These are phyloP conservation scores for Masticophis lateralis DNA, from an alignment of 2,797 vertebrate species.

Conservation along the genomic window DNA sequence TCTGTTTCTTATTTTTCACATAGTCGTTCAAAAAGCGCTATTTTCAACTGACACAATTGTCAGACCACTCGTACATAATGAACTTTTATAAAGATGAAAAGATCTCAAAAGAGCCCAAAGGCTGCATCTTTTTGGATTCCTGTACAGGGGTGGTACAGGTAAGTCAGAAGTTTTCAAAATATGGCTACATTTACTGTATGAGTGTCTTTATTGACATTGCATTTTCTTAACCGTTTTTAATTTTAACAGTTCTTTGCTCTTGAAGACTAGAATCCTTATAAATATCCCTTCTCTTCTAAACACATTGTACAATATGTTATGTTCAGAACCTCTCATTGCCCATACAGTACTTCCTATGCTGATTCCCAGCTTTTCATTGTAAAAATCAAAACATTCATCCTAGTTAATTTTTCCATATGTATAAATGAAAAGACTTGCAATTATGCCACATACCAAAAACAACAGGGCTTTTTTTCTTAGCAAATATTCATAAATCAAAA, in stretches of 20 bases:
- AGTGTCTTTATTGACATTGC: not conserved
- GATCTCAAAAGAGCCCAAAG: conserved; percentile 98
- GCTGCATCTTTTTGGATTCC: conserved; percentile 98
- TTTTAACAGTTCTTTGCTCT: not conserved
- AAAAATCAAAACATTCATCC: not conserved
- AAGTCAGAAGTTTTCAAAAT: conserved; percentile 43
- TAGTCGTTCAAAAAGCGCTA: conserved; percentile 98
- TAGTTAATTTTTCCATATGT: not conserved
- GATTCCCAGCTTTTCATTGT: not conserved
- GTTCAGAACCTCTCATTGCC: not conserved
- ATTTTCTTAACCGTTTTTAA: not conserved
- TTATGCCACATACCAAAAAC: not conserved
- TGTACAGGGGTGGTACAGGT: conserved; percentile 98
- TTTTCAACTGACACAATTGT: conserved; percentile 95
- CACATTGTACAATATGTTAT: not conserved
- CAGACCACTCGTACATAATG: conserved; percentile 98
- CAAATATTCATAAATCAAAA: not conserved
- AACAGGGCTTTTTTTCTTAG: not conserved
- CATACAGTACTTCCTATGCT: not conserved
- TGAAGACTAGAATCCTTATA: not conserved
- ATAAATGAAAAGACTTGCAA: not conserved
- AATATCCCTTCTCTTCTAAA: not conserved
- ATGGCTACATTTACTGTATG: not conserved
- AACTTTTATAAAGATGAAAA: conserved; percentile 99
- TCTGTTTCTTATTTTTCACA: conserved; percentile 6